Evolutionary conservation across 2,797 vertebrate species (phyloP).

Genomic region (Paratrypauchen microcephalus): DNA sequence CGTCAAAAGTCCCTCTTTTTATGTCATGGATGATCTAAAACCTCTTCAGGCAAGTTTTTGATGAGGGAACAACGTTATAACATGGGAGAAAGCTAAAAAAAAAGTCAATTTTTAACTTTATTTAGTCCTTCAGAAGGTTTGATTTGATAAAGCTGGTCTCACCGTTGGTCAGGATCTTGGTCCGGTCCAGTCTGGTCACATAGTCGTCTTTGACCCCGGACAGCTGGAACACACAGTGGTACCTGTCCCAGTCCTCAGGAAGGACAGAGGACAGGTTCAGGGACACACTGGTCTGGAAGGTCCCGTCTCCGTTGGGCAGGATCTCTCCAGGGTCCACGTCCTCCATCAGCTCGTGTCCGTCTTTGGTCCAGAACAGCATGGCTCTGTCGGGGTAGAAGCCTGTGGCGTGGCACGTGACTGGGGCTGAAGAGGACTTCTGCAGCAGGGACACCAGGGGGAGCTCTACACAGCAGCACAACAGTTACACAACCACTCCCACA

Average conservation of each 20-base stretch:
- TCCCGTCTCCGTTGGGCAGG: slow-evolving; percentile 7
- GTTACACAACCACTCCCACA: too few relatives aligned
- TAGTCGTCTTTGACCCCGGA: neutral
- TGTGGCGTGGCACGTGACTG: slow-evolving; percentile 30
- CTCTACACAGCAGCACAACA: slow-evolving; percentile 1
- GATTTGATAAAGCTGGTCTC: neutral
- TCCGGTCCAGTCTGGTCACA: slow-evolving; percentile 12
- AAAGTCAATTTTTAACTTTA: too few relatives aligned
- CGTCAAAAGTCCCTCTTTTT: too few relatives aligned
- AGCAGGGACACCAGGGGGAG: too few relatives aligned
- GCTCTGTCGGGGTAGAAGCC: slow-evolving; percentile 22
- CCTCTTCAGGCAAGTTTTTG: too few relatives aligned
- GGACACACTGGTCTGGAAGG: slow-evolving; percentile 2
- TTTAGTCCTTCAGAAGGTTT: too few relatives aligned
- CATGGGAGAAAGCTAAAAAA: too few relatives aligned
- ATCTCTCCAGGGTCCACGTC: slow-evolving; percentile 9
- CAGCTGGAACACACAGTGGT: slow-evolving; percentile 8
- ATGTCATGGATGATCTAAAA: too few relatives aligned
- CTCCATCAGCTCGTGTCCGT: slow-evolving; percentile 22
- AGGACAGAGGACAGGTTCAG: slow-evolving; percentile 1
- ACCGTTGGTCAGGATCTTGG: slow-evolving; percentile 10
- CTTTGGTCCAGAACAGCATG: slow-evolving; percentile 18
- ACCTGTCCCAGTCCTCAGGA: slow-evolving; percentile 2
- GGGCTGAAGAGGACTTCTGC: neutral
- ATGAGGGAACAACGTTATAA: too few relatives aligned